Base-by-base conservation (phyloP, 2,888 invertebrate species). In the Aphidoletes aphidimyza region DNA sequence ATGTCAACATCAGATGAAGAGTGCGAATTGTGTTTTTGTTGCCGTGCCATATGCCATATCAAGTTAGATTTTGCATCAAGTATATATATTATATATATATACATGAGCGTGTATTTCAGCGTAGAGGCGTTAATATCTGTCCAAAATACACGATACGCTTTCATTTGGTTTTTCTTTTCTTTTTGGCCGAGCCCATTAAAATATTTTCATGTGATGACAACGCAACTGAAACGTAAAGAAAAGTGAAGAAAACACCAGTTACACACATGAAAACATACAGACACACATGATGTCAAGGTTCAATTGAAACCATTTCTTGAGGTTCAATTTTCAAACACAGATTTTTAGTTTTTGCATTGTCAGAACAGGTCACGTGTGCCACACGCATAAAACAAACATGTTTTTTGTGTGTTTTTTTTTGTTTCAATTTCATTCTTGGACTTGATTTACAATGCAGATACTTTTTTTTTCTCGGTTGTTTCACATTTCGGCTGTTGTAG, bases 351-450 rank as follows among this genome's bases (percentile, higher is more conserved):
- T 47, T 47, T 19, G 47, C 3, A 2, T 26, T 30, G 14, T 54
- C 69, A 69, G 69, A 69, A 69, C 69, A 30, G 69, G 69, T 69
- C 69, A 69, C 69, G 69, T 69, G 69, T 69, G 17, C 69, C 6
- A 5, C 30, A 14, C 30, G 34, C 69, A 30, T 34, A 69, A 34
- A 69, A 69, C 69, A 69, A 69, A 69, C 69, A 34, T 69, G 69
- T 69, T 69, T 69, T 47, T 47, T 39, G 6, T 39, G 39, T 11
- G 11, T 39, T 39, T 39, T 39, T 39, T 39, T 8, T 11, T 39
- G 39, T 54, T 69, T 69, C 69, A 69, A 14, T 69, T 69, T 69
- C 69, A 69, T 30, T 69, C 69, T 30, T 69, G 69, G 69, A 69
- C 69, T 69, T 34, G 69, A 69, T 69, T 26, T 36, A n/a, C 6